phyloP scores from a whole-genome alignment of 2,113 vertebrate genomes.

The Hemiprocne comata region DNA sequence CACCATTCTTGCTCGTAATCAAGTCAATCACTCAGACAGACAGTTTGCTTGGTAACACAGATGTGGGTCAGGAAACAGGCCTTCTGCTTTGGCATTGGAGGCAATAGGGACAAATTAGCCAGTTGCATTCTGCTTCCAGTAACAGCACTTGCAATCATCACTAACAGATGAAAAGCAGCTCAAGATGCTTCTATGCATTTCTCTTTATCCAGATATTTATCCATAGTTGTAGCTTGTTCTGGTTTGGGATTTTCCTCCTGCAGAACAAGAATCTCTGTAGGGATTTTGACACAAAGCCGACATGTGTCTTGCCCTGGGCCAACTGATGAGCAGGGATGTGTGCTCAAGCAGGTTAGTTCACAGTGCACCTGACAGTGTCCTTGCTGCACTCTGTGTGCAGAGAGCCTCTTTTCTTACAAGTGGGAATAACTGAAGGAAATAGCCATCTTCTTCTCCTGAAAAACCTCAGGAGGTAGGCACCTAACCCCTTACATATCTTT shows the following conservation, averaged over 20 bases:
- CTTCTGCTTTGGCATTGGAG: not conserved
- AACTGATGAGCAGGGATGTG: not conserved
- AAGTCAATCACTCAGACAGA: not conserved
- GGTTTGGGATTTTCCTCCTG: not conserved
- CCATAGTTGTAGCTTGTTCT: not conserved
- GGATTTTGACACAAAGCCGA: not conserved
- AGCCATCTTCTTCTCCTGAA: not conserved
- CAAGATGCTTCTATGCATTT: not conserved
- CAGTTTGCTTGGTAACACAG: not conserved
- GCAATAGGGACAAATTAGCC: not conserved
- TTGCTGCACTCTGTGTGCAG: rapidly evolving
- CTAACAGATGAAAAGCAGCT: conserved; percentile 15
- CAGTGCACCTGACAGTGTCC: not conserved
- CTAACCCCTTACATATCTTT: not conserved
- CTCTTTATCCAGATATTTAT: conserved; percentile 29
- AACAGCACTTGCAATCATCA: not conserved
- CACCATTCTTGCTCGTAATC: not conserved
- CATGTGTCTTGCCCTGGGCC: not conserved
- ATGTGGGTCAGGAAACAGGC: not conserved
- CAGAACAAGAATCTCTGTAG: not conserved
- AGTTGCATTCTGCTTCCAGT: not conserved
- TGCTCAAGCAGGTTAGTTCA: not conserved
- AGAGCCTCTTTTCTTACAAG: not conserved
- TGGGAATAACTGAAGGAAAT: not conserved
- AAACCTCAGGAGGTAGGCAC: not conserved